Percentiles rank a stretch among this genome's conserved stretches.
Evolutionary conservation across 2,888 invertebrate genomes (phyloP).

Genomic region (Xestia ashworthii): DNA sequence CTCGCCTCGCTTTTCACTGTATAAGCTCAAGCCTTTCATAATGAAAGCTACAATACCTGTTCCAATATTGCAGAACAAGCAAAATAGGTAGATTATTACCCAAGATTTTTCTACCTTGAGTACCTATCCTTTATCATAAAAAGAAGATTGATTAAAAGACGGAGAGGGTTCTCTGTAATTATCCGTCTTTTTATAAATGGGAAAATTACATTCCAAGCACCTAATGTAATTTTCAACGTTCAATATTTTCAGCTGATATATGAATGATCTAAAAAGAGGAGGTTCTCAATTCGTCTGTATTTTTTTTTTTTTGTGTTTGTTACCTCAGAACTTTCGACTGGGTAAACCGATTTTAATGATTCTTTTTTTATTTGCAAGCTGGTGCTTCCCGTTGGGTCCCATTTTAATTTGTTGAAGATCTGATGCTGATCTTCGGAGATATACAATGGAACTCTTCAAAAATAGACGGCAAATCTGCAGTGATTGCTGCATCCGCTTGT

Average conservation of each 20-base stretch:
- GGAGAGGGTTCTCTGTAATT: neutral
- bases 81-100: constrained; percentile 20
- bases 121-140: neutral
- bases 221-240: neutral
- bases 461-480: no score
- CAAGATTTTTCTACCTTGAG: constrained; percentile 2
- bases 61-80: constrained; percentile 28
- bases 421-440: no score
- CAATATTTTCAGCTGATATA: neutral
- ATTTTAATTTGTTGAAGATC: no score
- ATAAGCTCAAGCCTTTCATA: constrained; percentile 23
- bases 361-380: no score
- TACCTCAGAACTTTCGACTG: no score
- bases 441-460: no score
- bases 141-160: constrained; percentile 13
- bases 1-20: constrained; percentile 20
- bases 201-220: neutral
- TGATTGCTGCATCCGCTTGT: no score
- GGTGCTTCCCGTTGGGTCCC: no score
- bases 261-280: no score
- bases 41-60: constrained; percentile 28
- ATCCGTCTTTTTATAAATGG: neutral
- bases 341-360: no score
- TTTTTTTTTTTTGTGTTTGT: no score
- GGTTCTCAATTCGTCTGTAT: no score